Conservation (phyloP, 2,113 vertebrate species). For the Cynocephalus volans region DNA sequence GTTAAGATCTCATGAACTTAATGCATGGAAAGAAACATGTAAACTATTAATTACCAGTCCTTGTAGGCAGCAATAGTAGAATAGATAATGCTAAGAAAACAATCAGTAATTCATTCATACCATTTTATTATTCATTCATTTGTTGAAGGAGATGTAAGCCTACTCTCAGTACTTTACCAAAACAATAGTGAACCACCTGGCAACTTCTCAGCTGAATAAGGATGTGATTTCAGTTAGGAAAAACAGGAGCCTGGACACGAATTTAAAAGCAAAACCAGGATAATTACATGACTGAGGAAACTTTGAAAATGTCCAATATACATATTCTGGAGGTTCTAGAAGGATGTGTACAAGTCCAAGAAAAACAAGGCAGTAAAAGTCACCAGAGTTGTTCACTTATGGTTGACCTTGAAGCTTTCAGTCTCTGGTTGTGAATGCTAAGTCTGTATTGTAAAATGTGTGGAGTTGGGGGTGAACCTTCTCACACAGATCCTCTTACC, state of each 20-base stretch:
- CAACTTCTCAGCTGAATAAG: neutral
- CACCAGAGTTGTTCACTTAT: neutral
- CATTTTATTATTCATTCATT: neutral
- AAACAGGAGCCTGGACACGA: neutral
- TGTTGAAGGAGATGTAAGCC: neutral
- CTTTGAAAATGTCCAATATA: neutral
- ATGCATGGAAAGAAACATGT: neutral
- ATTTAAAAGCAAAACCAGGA: slow-evolving; percentile 1
- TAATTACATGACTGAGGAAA: neutral
- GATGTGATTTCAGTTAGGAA: neutral
- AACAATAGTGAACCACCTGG: neutral
- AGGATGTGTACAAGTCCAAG: neutral
- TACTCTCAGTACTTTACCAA: neutral
- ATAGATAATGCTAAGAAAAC: neutral
- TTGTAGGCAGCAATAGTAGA: neutral
- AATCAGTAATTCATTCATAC: neutral
- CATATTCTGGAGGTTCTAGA: neutral
- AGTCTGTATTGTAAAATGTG: neutral
- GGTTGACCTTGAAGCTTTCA: neutral
- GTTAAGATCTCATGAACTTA: neutral
- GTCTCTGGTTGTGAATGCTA: neutral
- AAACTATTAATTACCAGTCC: neutral
- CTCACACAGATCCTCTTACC: neutral
- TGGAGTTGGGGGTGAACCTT: neutral
- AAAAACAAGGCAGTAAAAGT: neutral